A percentile compares a stretch with the other conserved stretches of the same genome.
Conservation (phyloP, 2,888 invertebrate genomes). For the Tenthredo notha region DNA sequence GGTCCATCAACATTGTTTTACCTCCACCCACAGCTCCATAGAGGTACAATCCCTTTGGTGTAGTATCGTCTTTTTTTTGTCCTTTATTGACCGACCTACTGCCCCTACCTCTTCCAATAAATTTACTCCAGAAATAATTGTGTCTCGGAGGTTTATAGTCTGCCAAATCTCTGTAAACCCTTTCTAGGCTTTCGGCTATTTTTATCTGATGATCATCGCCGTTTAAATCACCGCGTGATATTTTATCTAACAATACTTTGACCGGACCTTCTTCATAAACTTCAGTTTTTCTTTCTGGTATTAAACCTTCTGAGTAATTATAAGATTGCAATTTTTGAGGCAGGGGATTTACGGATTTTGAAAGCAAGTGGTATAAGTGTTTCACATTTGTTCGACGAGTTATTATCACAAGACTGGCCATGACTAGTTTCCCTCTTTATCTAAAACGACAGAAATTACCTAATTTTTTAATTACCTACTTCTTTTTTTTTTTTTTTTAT, state of each 20-base stretch:
- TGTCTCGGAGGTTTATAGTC: constrained; percentile 80
- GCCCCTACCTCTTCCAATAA: constrained; percentile 76
- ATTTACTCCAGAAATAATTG: constrained; percentile 77
- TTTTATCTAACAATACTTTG: constrained; percentile 81
- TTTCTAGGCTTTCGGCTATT: constrained; percentile 86
- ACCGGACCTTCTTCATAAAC: constrained; percentile 77
- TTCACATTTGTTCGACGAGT: background rate
- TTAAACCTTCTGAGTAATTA: constrained; percentile 25
- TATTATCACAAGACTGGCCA: constrained; percentile 33
- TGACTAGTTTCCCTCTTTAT: constrained; percentile 1
- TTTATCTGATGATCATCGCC: constrained; percentile 87
- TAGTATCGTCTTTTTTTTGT: constrained; percentile 72
- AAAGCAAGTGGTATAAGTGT: constrained; percentile 20
- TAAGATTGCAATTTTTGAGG: background rate
- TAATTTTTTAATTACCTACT: background rate
- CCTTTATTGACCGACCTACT: constrained; percentile 50
- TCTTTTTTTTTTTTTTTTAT: background rate
- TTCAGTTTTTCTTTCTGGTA: background rate
- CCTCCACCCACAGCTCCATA: constrained; percentile 96
- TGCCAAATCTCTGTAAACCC: constrained; percentile 84
- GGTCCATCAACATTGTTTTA: constrained; percentile 99
- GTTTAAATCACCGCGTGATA: constrained; percentile 82
- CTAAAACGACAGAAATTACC: background rate
- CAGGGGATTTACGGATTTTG: background rate
- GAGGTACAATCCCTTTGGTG: constrained; percentile 91